A percentile compares a stretch with the other conserved stretches of the same genome.
These are phyloP conservation scores for Melanaphis sacchari DNA, from an alignment of 1,140 invertebrate genomes.

Conservation along the genomic window DNA sequence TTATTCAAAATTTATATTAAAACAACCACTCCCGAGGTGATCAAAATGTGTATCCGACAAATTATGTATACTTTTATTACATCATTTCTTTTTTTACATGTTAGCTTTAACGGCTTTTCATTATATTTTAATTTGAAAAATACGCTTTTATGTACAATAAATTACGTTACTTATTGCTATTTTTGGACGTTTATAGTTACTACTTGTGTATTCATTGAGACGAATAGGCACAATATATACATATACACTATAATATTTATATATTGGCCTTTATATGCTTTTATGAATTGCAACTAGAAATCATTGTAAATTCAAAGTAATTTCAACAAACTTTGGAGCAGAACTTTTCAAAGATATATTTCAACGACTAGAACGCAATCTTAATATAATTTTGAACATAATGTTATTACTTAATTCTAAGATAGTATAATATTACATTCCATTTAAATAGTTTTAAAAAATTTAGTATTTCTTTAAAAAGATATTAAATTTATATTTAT, in stretches of 20 bases:
- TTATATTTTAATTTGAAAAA: not conserved
- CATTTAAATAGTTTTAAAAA: slow-evolving; percentile 24
- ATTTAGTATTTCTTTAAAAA: not conserved
- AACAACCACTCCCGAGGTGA: not conserved
- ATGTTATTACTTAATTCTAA: not conserved
- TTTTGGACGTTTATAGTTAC: slow-evolving; percentile 3
- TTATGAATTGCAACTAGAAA: not conserved
- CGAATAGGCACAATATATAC: slow-evolving; percentile 13
- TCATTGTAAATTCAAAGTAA: not conserved
- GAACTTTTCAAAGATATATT: slow-evolving; percentile 11
- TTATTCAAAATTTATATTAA: not conserved
- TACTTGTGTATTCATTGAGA: slow-evolving; percentile 9
- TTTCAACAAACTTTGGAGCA: not conserved
- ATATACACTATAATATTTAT: not conserved
- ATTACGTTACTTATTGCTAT: slow-evolving; percentile 14
- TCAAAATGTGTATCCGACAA: not conserved
- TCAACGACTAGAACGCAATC: not conserved
- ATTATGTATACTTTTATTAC: not conserved
- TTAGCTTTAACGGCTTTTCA: not conserved
- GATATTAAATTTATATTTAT: not conserved
- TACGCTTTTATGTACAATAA: not conserved
- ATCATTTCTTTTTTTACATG: not conserved
- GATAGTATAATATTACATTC: not conserved
- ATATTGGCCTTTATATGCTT: not conserved
- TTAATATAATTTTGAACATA: not conserved